phyloP scores from a whole-genome alignment of 2,888 invertebrate genomes.

The Pandemis cinnamomeana region DNA sequence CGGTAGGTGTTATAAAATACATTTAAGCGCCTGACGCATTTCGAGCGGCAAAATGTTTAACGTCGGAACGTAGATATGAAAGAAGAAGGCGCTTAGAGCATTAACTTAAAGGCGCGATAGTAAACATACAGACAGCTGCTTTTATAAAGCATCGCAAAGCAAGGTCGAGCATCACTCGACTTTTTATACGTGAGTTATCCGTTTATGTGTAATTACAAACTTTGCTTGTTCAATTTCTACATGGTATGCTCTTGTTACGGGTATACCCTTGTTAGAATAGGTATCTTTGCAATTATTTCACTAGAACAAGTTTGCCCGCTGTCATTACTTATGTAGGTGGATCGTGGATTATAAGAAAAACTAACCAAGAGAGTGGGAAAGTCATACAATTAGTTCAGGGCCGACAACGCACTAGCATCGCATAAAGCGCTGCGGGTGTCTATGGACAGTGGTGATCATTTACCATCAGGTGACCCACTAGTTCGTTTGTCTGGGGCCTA shows the following conservation, averaged over 20 bases:
- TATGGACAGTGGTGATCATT: no score
- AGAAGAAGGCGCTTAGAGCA: constrained; percentile 19
- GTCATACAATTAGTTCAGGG: no score
- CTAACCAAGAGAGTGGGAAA: no score
- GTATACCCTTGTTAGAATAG: neutral
- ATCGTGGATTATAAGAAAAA: neutral
- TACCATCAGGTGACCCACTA: no score
- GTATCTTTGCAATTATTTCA: constrained; percentile 25
- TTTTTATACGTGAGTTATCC: no score
- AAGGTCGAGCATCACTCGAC: no score
- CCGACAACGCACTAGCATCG: no score
- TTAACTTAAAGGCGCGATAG: neutral
- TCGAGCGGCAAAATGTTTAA: constrained; percentile 27
- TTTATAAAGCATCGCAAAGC: no score
- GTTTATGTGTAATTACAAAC: no score
- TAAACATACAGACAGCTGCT: no score
- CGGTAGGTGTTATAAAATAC: constrained; percentile 33
- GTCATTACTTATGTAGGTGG: constrained; percentile 2
- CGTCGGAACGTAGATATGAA: constrained; percentile 11
- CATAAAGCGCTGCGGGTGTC: no score
- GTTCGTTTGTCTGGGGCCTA: no score
- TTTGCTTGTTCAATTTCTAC: neutral
- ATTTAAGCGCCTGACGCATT: constrained; percentile 34
- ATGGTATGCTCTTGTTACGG: neutral
- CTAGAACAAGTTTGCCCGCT: constrained; percentile 16